Conservation (phyloP, 2,797 vertebrate species). For the Apogon hyalosoma region DNA sequence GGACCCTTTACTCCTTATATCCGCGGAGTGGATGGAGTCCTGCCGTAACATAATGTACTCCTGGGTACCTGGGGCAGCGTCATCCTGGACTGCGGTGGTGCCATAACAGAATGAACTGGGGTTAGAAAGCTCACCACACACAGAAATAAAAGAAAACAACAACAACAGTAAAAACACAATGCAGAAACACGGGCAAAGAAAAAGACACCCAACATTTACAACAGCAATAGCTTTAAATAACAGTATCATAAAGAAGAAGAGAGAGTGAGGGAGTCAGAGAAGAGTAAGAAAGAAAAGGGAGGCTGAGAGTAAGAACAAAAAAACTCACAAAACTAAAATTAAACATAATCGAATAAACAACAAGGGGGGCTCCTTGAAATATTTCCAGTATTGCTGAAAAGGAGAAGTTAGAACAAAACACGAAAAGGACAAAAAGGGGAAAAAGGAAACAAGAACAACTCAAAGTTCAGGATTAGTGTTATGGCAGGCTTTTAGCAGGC, state of each 20-base stretch:
- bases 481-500: slow-evolving; percentile 57
- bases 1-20: slow-evolving; percentile 99
- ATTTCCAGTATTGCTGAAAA: slow-evolving; percentile 49
- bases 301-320: slow-evolving; percentile 51
- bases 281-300: slow-evolving; percentile 43
- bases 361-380: slow-evolving; percentile 32
- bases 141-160: slow-evolving; percentile 62
- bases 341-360: slow-evolving; percentile 55
- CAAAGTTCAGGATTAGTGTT: slow-evolving; percentile 38
- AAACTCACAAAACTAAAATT: slow-evolving; percentile 56
- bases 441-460: slow-evolving; percentile 28
- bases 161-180: slow-evolving; percentile 59
- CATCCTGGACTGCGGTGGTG: slow-evolving; percentile 98
- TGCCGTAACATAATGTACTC: slow-evolving; percentile 99
- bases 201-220: slow-evolving; percentile 47
- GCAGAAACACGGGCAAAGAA: slow-evolving; percentile 69
- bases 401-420: slow-evolving; percentile 49
- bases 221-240: slow-evolving; percentile 46
- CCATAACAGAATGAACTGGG: slow-evolving; percentile 98
- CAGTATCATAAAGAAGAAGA: slow-evolving; percentile 2
- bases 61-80: slow-evolving; percentile 99
- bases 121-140: slow-evolving; percentile 88
- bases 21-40: slow-evolving; percentile 99
- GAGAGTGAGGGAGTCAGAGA: slow-evolving; percentile 2
- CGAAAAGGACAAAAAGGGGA: slow-evolving; percentile 6